Percentiles rank a stretch among this genome's conserved stretches.
Conservation (phyloP, 1,140 invertebrate species). For the Drosophila nebulosa region DNA sequence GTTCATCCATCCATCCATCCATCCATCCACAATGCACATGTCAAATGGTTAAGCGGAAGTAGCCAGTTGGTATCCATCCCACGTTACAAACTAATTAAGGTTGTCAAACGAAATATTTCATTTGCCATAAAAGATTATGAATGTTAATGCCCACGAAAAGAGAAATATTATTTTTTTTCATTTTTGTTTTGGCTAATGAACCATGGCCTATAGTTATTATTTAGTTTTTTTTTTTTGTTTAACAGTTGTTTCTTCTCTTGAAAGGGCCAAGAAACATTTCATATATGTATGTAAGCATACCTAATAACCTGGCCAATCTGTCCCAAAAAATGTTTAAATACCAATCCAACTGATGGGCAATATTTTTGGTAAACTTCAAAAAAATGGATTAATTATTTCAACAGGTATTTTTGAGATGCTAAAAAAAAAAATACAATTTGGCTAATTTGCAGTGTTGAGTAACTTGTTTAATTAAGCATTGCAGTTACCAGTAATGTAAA, state of each 20-base stretch:
- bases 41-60: constrained; percentile 35
- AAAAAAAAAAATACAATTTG: no score
- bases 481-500: no score
- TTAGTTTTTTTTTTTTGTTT: no score
- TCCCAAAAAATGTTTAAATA: no score
- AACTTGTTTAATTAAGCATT: no score
- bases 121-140: constrained; percentile 28
- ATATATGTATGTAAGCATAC: not conserved
- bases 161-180: no score
- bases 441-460: not conserved
- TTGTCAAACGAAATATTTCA: constrained; percentile 31
- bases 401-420: no score
- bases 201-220: not conserved
- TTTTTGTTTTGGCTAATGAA: not conserved
- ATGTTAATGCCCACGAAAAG: constrained; percentile 6
- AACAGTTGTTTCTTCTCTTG: not conserved
- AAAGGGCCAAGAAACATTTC: not conserved
- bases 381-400: no score
- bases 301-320: no score
- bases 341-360: not conserved
- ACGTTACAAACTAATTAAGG: constrained; percentile 46
- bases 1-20: constrained; percentile 37
- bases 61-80: constrained; percentile 45
- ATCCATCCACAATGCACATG: constrained; percentile 17
- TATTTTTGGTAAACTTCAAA: not conserved